Evolutionary conservation across 2,113 vertebrate genomes (phyloP).

Genomic region (Anser brachyrhynchus): DNA sequence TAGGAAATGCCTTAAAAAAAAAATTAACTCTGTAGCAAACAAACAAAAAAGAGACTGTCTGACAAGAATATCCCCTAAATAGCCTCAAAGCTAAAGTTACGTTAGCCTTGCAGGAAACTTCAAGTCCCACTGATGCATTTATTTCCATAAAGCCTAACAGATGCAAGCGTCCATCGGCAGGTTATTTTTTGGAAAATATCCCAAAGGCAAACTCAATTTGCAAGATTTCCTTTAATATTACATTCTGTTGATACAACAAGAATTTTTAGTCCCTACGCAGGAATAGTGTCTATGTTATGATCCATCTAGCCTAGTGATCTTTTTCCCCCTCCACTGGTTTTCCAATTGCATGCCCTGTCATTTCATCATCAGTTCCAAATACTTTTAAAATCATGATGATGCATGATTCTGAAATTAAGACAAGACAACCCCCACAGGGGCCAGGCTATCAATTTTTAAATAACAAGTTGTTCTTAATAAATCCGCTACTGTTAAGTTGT

Average conservation of each 20-base stretch:
- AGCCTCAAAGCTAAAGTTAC: neutral
- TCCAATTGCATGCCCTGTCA: neutral
- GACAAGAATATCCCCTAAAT: neutral
- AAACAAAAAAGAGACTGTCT: neutral
- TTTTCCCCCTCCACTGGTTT: neutral
- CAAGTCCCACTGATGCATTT: neutral
- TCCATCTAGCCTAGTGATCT: conserved; percentile 7
- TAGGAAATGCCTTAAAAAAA: neutral
- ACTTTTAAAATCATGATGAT: neutral
- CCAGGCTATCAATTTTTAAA: neutral
- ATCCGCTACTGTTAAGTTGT: neutral
- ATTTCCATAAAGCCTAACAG: conserved; percentile 24
- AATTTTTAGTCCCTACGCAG: conserved; percentile 19
- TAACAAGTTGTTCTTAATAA: neutral
- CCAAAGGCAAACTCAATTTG: conserved; percentile 25
- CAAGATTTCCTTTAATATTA: neutral
- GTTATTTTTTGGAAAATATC: conserved; percentile 11
- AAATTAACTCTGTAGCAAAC: neutral
- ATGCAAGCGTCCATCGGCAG: neutral
- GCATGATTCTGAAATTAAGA: neutral
- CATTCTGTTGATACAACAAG: conserved; percentile 20
- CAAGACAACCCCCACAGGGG: neutral
- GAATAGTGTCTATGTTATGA: conserved; percentile 4
- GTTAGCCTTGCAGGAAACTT: neutral
- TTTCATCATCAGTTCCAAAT: neutral